Base-by-base conservation (phyloP, 2,113 vertebrate species). In the Romanogobio albipinnatus region DNA sequence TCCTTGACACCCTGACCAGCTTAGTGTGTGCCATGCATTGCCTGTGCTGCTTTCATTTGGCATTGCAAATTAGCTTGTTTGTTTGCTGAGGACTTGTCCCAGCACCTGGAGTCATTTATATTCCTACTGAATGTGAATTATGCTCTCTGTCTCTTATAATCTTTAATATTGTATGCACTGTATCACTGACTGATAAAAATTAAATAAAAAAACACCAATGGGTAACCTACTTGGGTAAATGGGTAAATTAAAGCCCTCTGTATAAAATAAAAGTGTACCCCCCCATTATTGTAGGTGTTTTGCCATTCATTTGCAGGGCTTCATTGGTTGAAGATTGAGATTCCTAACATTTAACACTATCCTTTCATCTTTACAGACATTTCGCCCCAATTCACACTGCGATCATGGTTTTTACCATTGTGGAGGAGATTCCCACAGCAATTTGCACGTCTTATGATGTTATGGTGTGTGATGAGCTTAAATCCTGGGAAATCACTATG, bases 241-340 rank as follows among this genome's bases (percentile, higher is more conserved):
- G 85, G 89, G 93, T 94, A 93, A 95, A 90, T 90, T 93, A 90
- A 93, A 87, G 87, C 92, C 90, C 64, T 86, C 89, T 92, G 89
- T 91, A 91, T 93, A 91, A 93, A 91, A 94, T 92, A 89, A 56
- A 56, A 14, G 2, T 1, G 39, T 7, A 39, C 11, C 43, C 10
- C 17, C 1, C 22, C 9, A 14, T 76, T 39, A n/a, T n/a, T 58
- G 29, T 1, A 13, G 5, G n/a, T 58, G 76, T 24, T 77, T 59
- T 43, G 11, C 43, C 39, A 45, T 45, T 45, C 39, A 73, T 45
- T 56, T 7, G 7, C 73, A 56, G 0, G 1, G 9, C 49, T 53
- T 53, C 74, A 33, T 39, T 43, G 76, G 76, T 22, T 24, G 19
- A 22, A 39, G 33, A 77, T 14, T 59, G 33, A 77, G 33, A 59